Conservation (phyloP, 2,113 vertebrate species). For the Morone saxatilis region DNA sequence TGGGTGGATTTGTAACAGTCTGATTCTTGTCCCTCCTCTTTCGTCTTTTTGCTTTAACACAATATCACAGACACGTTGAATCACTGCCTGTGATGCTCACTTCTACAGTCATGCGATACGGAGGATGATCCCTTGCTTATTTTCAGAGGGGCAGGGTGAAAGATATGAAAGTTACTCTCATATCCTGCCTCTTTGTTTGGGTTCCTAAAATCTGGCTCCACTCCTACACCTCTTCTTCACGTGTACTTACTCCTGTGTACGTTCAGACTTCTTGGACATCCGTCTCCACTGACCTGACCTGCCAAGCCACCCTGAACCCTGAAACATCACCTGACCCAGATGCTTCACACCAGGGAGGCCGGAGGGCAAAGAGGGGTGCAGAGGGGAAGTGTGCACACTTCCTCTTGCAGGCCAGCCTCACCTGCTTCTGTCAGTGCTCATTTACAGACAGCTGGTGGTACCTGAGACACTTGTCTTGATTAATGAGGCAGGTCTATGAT, state of each 20-base stretch:
- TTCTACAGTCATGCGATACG: conserved; percentile 9
- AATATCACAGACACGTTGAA: conserved; percentile 14
- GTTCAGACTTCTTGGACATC: neutral
- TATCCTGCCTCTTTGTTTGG: conserved; percentile 39
- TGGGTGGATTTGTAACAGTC: conserved; percentile 5
- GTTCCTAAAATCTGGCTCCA: conserved; percentile 10
- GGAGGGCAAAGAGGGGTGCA: conserved; percentile 15
- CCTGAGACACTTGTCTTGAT: conserved; percentile 1
- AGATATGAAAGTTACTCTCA: conserved; percentile 31
- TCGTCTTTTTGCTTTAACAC: conserved; percentile 32
- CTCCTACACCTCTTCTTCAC: neutral
- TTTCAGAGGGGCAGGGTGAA: conserved; percentile 44
- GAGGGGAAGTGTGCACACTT: neutral
- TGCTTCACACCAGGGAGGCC: conserved; percentile 25
- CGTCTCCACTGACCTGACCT: conserved; percentile 35
- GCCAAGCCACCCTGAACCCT: neutral
- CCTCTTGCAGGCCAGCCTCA: neutral
- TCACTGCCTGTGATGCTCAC: neutral
- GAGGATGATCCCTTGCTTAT: conserved; percentile 36
- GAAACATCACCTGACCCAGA: conserved; percentile 40
- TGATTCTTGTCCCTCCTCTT: neutral
- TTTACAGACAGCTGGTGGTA: conserved; percentile 13
- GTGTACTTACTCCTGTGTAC: neutral
- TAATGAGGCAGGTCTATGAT: neutral
- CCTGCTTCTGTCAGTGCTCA: conserved; percentile 6